A percentile compares a stretch with the other conserved stretches of the same genome.
Evolutionary conservation across 2,113 vertebrate genomes (phyloP).

Genomic region (Vanacampus margaritifer): DNA sequence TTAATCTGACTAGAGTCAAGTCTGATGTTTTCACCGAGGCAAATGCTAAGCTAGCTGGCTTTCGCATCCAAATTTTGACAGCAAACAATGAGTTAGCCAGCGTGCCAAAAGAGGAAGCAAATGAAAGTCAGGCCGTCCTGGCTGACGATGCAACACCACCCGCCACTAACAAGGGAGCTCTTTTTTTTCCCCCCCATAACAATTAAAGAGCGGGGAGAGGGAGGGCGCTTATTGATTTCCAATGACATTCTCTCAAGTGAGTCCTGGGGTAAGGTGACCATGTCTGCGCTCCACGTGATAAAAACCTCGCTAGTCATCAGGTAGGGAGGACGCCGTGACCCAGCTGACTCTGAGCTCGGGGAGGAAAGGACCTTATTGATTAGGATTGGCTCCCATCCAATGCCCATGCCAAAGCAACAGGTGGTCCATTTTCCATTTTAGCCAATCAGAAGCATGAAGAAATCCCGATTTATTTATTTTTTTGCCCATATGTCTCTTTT

Average conservation of each 20-base stretch:
- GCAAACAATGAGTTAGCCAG: neutral
- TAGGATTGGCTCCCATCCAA: neutral
- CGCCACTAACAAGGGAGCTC: slow-evolving; percentile 64
- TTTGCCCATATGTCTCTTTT: no score
- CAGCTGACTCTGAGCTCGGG: neutral
- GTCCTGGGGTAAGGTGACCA: slow-evolving; percentile 86
- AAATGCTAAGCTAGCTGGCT: neutral
- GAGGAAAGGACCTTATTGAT: neutral
- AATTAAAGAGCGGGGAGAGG: slow-evolving; percentile 74
- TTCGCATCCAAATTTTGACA: neutral
- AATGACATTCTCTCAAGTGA: slow-evolving; percentile 79
- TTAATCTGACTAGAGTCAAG: no score
- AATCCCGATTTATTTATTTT: no score
- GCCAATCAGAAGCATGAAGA: neutral
- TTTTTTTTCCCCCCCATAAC: slow-evolving; percentile 50
- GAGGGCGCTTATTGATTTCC: slow-evolving; percentile 83
- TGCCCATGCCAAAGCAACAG: neutral
- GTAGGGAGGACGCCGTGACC: slow-evolving; percentile 56
- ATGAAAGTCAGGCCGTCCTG: slow-evolving; percentile 71
- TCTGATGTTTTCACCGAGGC: neutral
- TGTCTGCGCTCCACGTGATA: slow-evolving; percentile 72
- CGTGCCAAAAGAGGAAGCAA: slow-evolving; percentile 12
- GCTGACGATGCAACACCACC: slow-evolving; percentile 61
- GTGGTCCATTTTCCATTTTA: neutral
- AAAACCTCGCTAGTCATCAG: slow-evolving; percentile 68